Evolutionary conservation across 2,797 vertebrate genomes (phyloP), one percentile per base, ranked within the genome.

Genomic region (Hemibagrus guttatus): DNA sequence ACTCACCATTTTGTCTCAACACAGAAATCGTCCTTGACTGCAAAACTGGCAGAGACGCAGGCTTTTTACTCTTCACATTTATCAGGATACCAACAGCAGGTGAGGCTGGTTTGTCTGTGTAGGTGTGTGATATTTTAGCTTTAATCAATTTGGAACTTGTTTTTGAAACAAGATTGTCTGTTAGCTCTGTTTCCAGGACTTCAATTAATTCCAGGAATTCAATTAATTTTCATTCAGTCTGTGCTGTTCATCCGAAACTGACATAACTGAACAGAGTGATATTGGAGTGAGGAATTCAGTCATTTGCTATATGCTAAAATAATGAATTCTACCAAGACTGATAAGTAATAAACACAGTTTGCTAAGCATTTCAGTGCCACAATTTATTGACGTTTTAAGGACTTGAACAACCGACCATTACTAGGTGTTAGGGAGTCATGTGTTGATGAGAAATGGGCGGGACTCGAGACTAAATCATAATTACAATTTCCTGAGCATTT

Each of bases 21-120:
- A 35, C 80, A 97, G 96, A 97, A 96, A 95, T 87, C 90, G 0
- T 94, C 96, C 26, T 83, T 97, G 69, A 96, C 97, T 83, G 71
- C 5, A 46, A 90, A 91, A 0, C 88, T 97, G 66, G 49, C 21
- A 0, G 95, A 97, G 4, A 92, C 92, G 0, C 94, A 96, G 90
- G 82, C 14, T 31, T 94, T 95, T 17, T 97, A 92, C 13, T 35
- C 92, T 68, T 46, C 90, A 3, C 92, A 94, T 90, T 85, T 97
- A 56, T 26, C 69, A 0, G 82, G 92, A 71, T 71, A 0, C 19
- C 69, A 71, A 23, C 19, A 42, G 69, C 69, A 71, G 69, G 69
- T 71, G 69, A 71, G 35, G 7, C 68, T 42, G 35, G 17, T 17
- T 66, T 31, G 28, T 28, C n/a, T n/a, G n/a, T n/a, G n/a, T n/a